phyloP scores from a whole-genome alignment of 2,113 vertebrate genomes.

The Percopsis transmontana region DNA sequence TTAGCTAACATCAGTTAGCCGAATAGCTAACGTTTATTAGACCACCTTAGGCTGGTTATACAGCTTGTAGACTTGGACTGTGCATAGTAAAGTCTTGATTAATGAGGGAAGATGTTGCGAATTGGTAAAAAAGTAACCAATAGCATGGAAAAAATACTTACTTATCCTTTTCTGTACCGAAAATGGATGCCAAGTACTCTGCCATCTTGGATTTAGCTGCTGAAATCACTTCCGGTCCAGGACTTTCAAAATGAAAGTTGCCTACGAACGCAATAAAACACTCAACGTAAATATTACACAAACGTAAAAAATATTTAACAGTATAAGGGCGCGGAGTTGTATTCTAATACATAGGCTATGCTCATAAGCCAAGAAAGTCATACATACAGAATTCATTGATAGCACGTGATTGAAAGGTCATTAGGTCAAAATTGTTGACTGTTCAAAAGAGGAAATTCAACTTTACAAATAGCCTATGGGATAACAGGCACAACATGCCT shows the following conservation, averaged over 20 bases:
- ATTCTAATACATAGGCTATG: too few species aligned
- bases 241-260: slow-evolving; percentile 56
- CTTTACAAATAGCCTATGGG: too few species aligned
- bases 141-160: slow-evolving; percentile 70
- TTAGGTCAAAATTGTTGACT: too few species aligned
- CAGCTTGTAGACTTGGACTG: not conserved
- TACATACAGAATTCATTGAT: too few species aligned
- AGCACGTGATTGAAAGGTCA: too few species aligned
- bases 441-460: too few species aligned
- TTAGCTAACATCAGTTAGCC: not conserved
- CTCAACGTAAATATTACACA: not conserved
- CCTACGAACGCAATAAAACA: too few species aligned
- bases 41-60: too few species aligned
- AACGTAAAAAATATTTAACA: too few species aligned
- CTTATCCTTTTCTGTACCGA: slow-evolving; percentile 97
- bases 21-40: not conserved
- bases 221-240: slow-evolving; percentile 15
- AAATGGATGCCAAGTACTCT: slow-evolving; percentile 95
- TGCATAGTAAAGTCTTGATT: not conserved
- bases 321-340: too few species aligned
- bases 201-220: slow-evolving; percentile 83
- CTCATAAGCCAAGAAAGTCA: too few species aligned
- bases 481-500: too few species aligned
- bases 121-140: not conserved
- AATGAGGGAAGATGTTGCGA: not conserved